These are phyloP conservation scores for Tragulus kanchil DNA, from an alignment of 2,113 vertebrate species.

Conservation along the genomic window DNA sequence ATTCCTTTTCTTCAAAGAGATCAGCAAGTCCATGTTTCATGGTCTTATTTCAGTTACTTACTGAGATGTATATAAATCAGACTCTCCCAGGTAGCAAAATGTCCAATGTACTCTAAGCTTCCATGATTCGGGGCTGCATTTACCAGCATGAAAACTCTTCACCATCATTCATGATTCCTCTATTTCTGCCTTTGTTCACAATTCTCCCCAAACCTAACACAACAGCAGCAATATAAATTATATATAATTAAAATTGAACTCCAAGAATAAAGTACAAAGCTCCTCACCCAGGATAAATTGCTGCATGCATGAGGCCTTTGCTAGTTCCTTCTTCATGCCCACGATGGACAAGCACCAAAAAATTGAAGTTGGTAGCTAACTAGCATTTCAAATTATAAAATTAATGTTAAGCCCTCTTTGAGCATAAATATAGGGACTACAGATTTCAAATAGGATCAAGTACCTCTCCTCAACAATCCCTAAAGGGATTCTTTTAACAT, in stretches of 20 bases:
- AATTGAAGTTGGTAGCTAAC: not conserved
- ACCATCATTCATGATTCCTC: not conserved
- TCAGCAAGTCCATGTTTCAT: not conserved
- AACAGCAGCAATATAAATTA: not conserved
- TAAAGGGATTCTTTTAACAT: not conserved
- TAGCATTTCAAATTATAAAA: constrained; percentile 51
- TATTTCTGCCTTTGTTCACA: not conserved
- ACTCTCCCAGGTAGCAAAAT: constrained; percentile 20
- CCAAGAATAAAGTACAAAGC: not conserved
- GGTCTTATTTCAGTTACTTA: not conserved
- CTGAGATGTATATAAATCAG: not conserved
- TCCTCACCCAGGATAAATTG: not conserved
- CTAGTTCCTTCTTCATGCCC: not conserved
- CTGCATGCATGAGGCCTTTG: not conserved
- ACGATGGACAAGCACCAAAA: not conserved
- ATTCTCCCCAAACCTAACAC: not conserved
- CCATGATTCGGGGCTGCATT: not conserved
- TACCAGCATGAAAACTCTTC: not conserved
- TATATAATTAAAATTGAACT: not conserved
- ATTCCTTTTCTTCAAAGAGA: not conserved
- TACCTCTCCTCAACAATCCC: constrained; percentile 20
- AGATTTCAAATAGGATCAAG: constrained; percentile 31
- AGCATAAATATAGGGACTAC: not conserved
- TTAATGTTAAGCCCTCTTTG: constrained; percentile 27
- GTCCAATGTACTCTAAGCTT: not conserved